A percentile compares a stretch with the other conserved stretches of the same genome.
These are phyloP conservation scores for Calameuta pallipes DNA, from an alignment of 2,888 invertebrate genomes.

Conservation along the genomic window DNA sequence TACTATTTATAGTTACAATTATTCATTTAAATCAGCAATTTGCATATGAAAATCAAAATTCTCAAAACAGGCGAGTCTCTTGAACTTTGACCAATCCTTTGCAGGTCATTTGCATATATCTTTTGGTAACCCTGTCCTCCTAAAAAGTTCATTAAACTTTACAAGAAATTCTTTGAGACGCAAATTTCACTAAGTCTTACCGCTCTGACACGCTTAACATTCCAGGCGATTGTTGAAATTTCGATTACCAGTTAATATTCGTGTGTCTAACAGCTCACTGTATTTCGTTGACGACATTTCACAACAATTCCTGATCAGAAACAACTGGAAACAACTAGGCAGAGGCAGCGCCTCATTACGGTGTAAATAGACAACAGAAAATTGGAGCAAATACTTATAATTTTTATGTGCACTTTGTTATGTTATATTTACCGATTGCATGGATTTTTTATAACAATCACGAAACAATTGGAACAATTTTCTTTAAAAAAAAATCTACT, in stretches of 20 bases:
- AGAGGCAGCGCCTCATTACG: background rate
- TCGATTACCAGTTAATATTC: background rate
- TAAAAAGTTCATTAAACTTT: background rate
- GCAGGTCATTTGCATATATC: background rate
- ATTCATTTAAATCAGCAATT: background rate
- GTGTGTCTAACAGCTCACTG: background rate
- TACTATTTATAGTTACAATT: background rate
- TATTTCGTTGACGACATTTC: background rate
- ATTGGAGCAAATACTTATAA: background rate
- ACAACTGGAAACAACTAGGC: background rate
- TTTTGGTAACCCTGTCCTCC: background rate
- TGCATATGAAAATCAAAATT: background rate
- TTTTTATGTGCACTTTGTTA: background rate
- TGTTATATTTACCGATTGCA: background rate
- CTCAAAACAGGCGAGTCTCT: background rate
- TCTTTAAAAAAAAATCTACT: background rate
- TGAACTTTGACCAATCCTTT: background rate
- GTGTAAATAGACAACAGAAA: background rate
- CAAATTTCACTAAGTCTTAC: background rate
- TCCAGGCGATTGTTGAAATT: background rate
- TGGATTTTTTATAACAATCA: background rate
- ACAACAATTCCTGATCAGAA: background rate
- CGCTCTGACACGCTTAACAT: background rate
- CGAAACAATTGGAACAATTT: background rate
- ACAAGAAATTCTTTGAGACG: background rate